Evolutionary conservation across 2,888 invertebrate species (phyloP).

Genomic region (Carterocephalus palaemon): DNA sequence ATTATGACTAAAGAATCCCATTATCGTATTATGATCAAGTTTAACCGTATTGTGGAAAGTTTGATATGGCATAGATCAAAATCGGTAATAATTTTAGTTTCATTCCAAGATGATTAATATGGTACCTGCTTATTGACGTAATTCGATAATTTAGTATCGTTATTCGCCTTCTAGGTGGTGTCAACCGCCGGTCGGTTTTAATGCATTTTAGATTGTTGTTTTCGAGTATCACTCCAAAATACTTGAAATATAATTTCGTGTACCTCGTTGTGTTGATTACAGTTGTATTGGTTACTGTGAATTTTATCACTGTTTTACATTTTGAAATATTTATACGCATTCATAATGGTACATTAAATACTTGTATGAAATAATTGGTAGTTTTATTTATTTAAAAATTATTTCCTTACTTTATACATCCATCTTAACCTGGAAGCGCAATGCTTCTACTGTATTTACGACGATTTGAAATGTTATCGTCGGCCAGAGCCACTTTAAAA

Average conservation of each 20-base stretch:
- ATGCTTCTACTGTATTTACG: neutral
- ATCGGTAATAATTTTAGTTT: constrained; percentile 30
- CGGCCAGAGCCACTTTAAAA: too few species aligned
- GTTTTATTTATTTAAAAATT: constrained; percentile 70
- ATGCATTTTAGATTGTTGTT: constrained; percentile 44
- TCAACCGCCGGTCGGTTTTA: constrained; percentile 33
- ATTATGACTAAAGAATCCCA: constrained; percentile 51
- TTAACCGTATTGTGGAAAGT: constrained; percentile 18
- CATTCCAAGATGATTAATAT: constrained; percentile 56
- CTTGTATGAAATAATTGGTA: constrained; percentile 65
- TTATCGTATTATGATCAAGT: constrained; percentile 31
- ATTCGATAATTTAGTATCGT: constrained; percentile 40
- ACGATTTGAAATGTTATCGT: too few species aligned
- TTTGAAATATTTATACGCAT: constrained; percentile 80
- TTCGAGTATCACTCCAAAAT: constrained; percentile 44
- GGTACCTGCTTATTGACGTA: constrained; percentile 68
- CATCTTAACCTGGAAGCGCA: neutral
- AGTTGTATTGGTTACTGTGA: constrained; percentile 75
- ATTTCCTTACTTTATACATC: too few species aligned
- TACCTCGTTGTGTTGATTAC: constrained; percentile 63
- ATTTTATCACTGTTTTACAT: constrained; percentile 80
- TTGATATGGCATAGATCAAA: constrained; percentile 4
- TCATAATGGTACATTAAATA: constrained; percentile 78
- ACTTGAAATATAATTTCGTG: constrained; percentile 64
- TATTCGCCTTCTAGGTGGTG: constrained; percentile 45